These are phyloP conservation scores for Chymomyza fuscimana DNA, from an alignment of 2,888 invertebrate species.

Conservation along the genomic window DNA sequence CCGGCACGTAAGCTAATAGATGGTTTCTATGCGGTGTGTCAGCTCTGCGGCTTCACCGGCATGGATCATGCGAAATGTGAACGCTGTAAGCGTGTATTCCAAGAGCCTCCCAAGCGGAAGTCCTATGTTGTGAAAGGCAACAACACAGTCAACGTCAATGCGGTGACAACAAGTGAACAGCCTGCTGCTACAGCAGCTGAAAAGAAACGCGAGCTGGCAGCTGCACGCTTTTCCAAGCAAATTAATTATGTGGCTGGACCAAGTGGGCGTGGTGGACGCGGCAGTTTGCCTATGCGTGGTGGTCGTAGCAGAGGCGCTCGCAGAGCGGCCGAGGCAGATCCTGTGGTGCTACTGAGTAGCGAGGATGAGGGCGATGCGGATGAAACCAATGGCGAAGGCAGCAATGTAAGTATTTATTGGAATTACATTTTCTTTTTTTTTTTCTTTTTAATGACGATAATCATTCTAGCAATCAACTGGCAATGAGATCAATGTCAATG, in stretches of 20 bases:
- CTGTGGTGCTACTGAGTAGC: constrained; percentile 85
- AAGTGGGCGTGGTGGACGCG: constrained; percentile 48
- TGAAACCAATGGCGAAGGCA: constrained; percentile 63
- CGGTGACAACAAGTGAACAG: constrained; percentile 7
- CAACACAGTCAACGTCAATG: constrained; percentile 31
- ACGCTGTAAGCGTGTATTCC: constrained; percentile 86
- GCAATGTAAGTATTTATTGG: constrained; percentile 55
- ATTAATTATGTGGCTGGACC: constrained; percentile 25
- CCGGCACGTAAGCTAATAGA: constrained; percentile 84
- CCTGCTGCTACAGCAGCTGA: constrained; percentile 54
- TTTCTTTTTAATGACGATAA: not conserved
- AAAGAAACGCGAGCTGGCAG: constrained; percentile 61
- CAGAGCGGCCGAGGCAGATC: constrained; percentile 83
- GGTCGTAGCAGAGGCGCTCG: constrained; percentile 70
- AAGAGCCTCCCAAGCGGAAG: constrained; percentile 85
- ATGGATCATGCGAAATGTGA: constrained; percentile 89
- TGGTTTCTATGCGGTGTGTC: constrained; percentile 89
- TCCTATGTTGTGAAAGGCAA: constrained; percentile 61
- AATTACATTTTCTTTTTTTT: not conserved
- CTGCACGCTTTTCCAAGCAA: constrained; percentile 40
- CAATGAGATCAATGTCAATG: constrained; percentile 46
- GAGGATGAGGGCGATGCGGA: constrained; percentile 84
- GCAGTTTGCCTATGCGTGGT: constrained; percentile 76
- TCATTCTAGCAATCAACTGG: constrained; percentile 22
- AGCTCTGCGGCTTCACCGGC: constrained; percentile 89